phyloP scores from a whole-genome alignment of 2,888 invertebrate genomes.

The Parasteatoda lunata region DNA sequence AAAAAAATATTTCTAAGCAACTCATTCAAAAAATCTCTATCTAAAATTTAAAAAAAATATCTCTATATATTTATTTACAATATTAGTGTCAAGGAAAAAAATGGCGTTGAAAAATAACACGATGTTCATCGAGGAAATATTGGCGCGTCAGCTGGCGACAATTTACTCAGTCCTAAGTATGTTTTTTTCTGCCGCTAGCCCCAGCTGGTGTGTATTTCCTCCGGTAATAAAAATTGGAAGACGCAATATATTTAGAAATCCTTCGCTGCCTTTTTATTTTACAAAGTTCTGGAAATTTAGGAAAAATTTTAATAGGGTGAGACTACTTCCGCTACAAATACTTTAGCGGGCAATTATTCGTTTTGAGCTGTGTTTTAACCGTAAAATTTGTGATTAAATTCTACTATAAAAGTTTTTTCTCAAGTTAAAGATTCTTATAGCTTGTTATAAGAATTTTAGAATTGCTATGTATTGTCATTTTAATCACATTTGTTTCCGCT shows the following conservation, averaged over 20 bases:
- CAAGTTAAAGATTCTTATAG: not conserved
- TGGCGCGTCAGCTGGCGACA: constrained; percentile 4
- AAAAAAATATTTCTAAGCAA: too few relatives aligned
- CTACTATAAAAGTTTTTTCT: not conserved
- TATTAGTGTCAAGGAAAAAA: not conserved
- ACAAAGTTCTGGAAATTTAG: not conserved
- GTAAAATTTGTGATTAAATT: constrained; percentile 1
- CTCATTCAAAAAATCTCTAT: too few relatives aligned
- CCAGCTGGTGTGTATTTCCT: constrained; percentile 25
- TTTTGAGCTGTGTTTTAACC: not conserved
- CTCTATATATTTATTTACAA: too few relatives aligned
- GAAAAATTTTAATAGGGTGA: constrained; percentile 1
- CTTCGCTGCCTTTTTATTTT: not conserved
- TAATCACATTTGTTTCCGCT: not conserved
- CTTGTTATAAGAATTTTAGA: not conserved
- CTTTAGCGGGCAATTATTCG: not conserved
- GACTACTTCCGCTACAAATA: not conserved
- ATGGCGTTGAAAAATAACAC: not conserved
- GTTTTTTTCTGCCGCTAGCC: constrained; percentile 3
- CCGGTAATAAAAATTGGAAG: constrained; percentile 29
- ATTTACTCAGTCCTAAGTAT: not conserved
- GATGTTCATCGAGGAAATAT: constrained; percentile 18
- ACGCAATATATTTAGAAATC: constrained; percentile 13
- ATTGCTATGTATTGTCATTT: not conserved
- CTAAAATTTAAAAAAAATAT: too few relatives aligned